Conservation (phyloP, 2,888 invertebrate genomes). For the Helicoverpa assulta region DNA sequence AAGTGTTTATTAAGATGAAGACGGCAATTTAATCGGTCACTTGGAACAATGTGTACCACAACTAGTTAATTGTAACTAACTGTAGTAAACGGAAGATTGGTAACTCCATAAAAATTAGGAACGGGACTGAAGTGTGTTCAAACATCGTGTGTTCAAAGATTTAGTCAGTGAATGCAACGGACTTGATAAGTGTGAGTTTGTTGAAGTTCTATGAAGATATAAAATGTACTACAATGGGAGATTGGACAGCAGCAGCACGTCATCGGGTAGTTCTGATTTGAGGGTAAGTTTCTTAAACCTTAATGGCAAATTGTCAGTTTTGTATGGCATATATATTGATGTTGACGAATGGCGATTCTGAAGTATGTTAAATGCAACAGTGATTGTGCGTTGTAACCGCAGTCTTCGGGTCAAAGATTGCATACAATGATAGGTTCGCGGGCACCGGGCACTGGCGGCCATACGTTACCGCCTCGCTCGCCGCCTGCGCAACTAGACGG, state of each 20-base stretch:
- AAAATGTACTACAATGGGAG: slow-evolving; percentile 77
- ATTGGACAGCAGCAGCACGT: slow-evolving; percentile 79
- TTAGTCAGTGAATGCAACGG: slow-evolving; percentile 34
- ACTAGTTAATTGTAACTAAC: slow-evolving; percentile 69
- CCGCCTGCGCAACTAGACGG: slow-evolving; percentile 40
- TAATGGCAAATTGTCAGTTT: slow-evolving; percentile 10
- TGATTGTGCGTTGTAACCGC: slow-evolving; percentile 56
- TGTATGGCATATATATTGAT: background rate
- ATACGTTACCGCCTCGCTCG: slow-evolving; percentile 44
- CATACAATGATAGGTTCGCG: slow-evolving; percentile 61
- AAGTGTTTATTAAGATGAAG: slow-evolving; percentile 66
- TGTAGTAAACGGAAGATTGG: slow-evolving; percentile 59
- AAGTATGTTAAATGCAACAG: slow-evolving; percentile 26
- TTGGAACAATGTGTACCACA: slow-evolving; percentile 67
- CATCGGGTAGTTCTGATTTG: slow-evolving; percentile 83
- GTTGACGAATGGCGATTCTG: slow-evolving; percentile 23
- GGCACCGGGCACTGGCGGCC: slow-evolving; percentile 35
- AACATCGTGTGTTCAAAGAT: slow-evolving; percentile 10
- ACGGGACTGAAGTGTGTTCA: slow-evolving; percentile 13
- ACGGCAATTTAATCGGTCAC: slow-evolving; percentile 60
- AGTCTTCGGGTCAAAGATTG: slow-evolving; percentile 67
- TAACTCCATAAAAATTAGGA: slow-evolving; percentile 21
- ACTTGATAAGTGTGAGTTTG: slow-evolving; percentile 20
- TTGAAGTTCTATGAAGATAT: slow-evolving; percentile 17
- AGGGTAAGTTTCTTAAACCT: slow-evolving; percentile 73